phyloP scores from a whole-genome alignment of 1,140 invertebrate species.

The Pogonomyrmex californicus region DNA sequence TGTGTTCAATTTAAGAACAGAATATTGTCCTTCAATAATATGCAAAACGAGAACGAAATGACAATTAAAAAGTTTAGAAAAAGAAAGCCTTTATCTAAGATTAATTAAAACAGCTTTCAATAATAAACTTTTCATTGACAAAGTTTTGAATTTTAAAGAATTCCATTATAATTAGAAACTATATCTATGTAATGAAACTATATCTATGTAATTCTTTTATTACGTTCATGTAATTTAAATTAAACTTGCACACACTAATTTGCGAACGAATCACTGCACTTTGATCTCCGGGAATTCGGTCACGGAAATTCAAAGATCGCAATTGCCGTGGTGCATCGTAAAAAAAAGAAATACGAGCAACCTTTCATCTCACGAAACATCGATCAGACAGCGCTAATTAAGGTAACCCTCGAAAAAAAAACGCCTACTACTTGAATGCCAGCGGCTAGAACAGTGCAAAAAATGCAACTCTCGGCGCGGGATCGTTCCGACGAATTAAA shows the following conservation, averaged over 20 bases:
- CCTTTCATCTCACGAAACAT: constrained; percentile 52
- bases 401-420: constrained; percentile 50
- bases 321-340: constrained; percentile 14
- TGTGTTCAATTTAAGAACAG: constrained; percentile 32
- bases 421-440: constrained; percentile 34
- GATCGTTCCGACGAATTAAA: constrained; percentile 51
- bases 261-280: neutral
- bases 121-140: neutral
- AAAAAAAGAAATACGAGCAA: constrained; percentile 28
- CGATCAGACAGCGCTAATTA: constrained; percentile 59
- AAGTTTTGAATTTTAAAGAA: neutral
- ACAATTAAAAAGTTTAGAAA: constrained; percentile 5
- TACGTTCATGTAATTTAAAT: constrained; percentile 9
- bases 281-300: constrained; percentile 22
- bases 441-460: constrained; percentile 41
- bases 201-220: constrained; percentile 3
- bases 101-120: neutral
- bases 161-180: neutral
- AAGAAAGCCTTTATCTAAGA: neutral
- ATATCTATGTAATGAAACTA: neutral
- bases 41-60: neutral
- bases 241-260: neutral
- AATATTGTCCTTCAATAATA: neutral
- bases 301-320: constrained; percentile 26
- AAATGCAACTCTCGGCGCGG: constrained; percentile 19